Evolutionary conservation across 2,797 vertebrate genomes (phyloP).

Genomic region (Sebastes elongatus): DNA sequence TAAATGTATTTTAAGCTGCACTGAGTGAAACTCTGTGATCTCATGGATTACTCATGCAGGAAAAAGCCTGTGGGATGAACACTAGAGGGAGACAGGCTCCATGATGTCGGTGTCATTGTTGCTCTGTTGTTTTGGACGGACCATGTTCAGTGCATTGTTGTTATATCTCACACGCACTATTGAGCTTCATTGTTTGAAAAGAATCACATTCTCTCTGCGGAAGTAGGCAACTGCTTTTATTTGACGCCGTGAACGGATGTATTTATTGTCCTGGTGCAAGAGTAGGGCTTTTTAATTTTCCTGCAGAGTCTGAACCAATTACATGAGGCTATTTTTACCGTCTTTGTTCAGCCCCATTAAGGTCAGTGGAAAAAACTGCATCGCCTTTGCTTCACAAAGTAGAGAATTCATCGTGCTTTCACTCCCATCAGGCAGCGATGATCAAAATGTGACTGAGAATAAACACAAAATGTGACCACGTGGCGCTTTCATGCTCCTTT

Average conservation of each 20-base stretch:
- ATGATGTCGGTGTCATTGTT: background rate
- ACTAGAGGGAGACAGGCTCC: slow-evolving; percentile 69
- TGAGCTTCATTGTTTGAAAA: background rate
- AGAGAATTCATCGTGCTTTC: background rate
- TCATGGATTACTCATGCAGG: slow-evolving; percentile 26
- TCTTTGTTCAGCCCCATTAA: slow-evolving; percentile 5
- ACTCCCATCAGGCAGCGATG: background rate
- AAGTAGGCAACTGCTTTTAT: background rate
- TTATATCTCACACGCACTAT: background rate
- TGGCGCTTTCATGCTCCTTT: slow-evolving; percentile 36
- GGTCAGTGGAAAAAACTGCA: slow-evolving; percentile 1
- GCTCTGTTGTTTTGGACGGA: slow-evolving; percentile 6
- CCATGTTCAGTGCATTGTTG: background rate
- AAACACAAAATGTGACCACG: slow-evolving; percentile 38
- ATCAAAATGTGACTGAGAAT: slow-evolving; percentile 37
- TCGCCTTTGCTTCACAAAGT: slow-evolving; percentile 13
- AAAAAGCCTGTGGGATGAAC: slow-evolving; percentile 10
- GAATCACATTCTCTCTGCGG: background rate
- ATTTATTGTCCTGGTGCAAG: background rate
- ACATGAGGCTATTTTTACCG: slow-evolving; percentile 11
- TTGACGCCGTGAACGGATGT: background rate
- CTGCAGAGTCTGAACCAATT: background rate
- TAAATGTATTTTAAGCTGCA: background rate
- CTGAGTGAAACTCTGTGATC: slow-evolving; percentile 25
- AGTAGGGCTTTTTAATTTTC: background rate